Conservation (phyloP, 2,113 vertebrate species). For the Leiothrix lutea region DNA sequence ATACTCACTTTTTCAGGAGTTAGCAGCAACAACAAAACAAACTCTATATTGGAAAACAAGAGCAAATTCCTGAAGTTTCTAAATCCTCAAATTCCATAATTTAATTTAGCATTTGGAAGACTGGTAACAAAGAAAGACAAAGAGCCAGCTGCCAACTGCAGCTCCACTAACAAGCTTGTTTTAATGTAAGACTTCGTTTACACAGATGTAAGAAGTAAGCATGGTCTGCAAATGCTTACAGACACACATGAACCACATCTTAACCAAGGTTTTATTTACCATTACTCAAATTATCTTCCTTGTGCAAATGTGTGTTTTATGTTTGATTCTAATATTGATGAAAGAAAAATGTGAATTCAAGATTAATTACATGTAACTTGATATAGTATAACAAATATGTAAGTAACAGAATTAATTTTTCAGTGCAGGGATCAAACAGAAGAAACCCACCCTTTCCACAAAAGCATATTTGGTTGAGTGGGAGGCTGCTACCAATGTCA, state of each 20-base stretch:
- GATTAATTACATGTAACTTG: neutral
- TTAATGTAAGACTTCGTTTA: neutral
- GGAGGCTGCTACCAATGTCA: neutral
- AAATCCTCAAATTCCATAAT: neutral
- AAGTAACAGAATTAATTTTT: neutral
- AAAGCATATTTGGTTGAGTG: neutral
- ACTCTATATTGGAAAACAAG: neutral
- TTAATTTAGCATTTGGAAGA: neutral
- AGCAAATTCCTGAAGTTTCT: neutral
- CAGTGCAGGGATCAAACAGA: neutral
- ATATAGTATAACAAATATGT: neutral
- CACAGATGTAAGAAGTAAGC: neutral
- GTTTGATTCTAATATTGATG: neutral
- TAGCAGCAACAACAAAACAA: neutral
- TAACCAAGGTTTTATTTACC: neutral
- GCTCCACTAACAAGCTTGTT: neutral
- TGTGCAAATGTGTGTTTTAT: neutral
- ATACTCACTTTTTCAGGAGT: neutral
- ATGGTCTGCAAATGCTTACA: neutral
- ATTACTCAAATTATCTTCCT: neutral
- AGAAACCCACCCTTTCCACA: neutral
- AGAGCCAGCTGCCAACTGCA: neutral
- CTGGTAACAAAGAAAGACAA: neutral
- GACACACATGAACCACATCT: neutral
- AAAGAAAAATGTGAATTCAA: neutral